Percentiles rank a stretch among this genome's conserved stretches.
These are phyloP conservation scores for Apocrypta bakeri DNA, from an alignment of 1,140 invertebrate genomes.

Conservation along the genomic window DNA sequence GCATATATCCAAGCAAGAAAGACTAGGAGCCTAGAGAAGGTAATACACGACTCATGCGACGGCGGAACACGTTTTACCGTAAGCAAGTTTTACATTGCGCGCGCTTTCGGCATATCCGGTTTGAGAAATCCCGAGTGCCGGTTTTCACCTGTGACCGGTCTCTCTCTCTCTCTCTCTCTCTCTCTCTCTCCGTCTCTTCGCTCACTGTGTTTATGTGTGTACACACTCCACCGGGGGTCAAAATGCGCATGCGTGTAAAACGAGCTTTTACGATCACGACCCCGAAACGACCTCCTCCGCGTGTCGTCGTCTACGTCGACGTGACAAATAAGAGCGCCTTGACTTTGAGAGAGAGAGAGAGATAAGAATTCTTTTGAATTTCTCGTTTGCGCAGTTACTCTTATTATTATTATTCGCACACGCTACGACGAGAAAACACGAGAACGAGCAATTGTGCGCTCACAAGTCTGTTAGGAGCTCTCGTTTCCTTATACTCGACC, in stretches of 20 bases:
- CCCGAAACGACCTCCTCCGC: constrained; percentile 32
- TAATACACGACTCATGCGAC: neutral
- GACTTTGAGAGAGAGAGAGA: constrained; percentile 27
- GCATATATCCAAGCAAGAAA: neutral
- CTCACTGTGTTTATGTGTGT: too few species aligned
- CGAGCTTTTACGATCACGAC: constrained; percentile 26
- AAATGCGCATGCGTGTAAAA: constrained; percentile 16
- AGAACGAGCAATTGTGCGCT: too few species aligned
- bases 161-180: neutral
- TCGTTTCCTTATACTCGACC: neutral
- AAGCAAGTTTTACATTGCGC: constrained; percentile 10
- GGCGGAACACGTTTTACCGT: constrained; percentile 29
- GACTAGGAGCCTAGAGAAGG: neutral
- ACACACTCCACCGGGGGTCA: constrained; percentile 18
- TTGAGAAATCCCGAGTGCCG: constrained; percentile 40
- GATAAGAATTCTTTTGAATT: constrained; percentile 10
- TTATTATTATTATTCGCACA: too few species aligned
- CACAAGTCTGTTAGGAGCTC: too few species aligned
- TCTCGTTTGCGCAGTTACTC: neutral
- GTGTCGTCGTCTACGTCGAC: neutral
- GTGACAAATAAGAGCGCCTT: constrained; percentile 30
- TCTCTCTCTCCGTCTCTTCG: neutral
- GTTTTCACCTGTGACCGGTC: constrained; percentile 49
- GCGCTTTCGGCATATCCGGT: constrained; percentile 47
- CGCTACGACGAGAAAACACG: too few species aligned